Evolutionary conservation across 2,797 vertebrate genomes (phyloP).

Genomic region (Hozukius guyotensis): DNA sequence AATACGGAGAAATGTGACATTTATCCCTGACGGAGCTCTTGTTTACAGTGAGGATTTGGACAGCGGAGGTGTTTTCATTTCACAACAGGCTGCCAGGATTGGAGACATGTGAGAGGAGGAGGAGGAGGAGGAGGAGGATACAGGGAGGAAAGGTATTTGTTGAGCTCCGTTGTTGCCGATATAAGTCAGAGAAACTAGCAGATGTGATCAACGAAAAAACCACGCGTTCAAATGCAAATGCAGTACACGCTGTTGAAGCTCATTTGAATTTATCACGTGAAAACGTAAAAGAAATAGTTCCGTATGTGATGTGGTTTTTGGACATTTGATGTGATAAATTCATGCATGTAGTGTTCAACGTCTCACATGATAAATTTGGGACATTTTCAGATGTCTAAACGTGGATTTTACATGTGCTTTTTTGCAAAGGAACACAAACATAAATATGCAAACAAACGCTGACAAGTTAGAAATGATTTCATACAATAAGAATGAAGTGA

Average conservation of each 20-base stretch:
- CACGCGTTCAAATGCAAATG: not conserved
- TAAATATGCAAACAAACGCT: conserved; percentile 10
- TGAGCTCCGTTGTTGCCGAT: conserved; percentile 14
- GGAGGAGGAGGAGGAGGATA: not conserved
- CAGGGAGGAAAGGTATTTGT: conserved; percentile 18
- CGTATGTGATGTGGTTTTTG: not conserved
- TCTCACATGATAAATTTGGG: not conserved
- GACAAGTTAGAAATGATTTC: conserved; percentile 2
- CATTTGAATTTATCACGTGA: not conserved
- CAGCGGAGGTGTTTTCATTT: conserved; percentile 64
- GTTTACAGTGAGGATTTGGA: conserved; percentile 68
- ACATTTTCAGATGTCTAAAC: not conserved
- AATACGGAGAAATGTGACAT: conserved; percentile 67
- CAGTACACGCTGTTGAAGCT: not conserved
- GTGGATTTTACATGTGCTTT: not conserved
- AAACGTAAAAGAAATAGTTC: not conserved
- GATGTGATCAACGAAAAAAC: not conserved
- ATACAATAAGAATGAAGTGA: conserved; percentile 14
- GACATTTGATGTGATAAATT: not conserved
- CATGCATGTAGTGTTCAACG: not conserved
- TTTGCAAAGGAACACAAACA: not conserved
- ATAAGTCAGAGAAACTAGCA: not conserved
- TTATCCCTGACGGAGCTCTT: conserved; percentile 53
- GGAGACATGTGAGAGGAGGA: conserved; percentile 28
- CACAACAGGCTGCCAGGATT: conserved; percentile 37